phyloP scores from a whole-genome alignment of 2,888 invertebrate species.

The Pyrgus malvae region DNA sequence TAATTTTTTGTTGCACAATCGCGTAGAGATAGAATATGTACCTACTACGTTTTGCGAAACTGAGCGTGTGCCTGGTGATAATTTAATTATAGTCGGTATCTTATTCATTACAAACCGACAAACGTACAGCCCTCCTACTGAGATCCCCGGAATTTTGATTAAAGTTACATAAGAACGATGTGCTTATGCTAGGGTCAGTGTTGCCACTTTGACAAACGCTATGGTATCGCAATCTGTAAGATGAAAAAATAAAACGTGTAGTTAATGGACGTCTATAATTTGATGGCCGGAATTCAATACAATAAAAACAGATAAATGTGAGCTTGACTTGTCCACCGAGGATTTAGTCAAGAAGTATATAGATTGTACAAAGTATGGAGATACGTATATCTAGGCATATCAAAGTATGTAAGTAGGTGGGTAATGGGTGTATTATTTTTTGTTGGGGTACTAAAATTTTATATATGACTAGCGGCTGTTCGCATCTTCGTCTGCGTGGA shows the following conservation, averaged over 20 bases:
- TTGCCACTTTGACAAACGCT: constrained; percentile 9
- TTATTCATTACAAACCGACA: constrained; percentile 31
- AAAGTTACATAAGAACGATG: constrained; percentile 54
- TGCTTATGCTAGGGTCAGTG: constrained; percentile 18
- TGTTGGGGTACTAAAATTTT: no score
- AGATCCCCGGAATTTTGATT: constrained; percentile 61
- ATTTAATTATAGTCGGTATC: constrained; percentile 16
- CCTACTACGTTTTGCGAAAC: constrained; percentile 7
- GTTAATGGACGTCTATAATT: neutral
- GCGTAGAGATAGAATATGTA: no score
- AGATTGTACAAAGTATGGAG: no score
- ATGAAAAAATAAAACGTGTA: neutral
- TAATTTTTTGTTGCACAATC: no score
- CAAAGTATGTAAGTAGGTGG: no score
- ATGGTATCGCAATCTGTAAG: neutral
- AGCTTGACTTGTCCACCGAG: no score
- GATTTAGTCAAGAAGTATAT: no score
- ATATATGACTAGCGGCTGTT: no score
- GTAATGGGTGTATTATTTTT: no score
- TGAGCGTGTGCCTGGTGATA: constrained; percentile 18
- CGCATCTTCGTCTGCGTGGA: no score
- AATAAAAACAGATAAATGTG: neutral
- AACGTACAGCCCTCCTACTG: constrained; percentile 34
- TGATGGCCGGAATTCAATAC: neutral
- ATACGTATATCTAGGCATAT: no score